Conservation (phyloP, 2,888 invertebrate genomes). For the Siphlonurus alternatus region DNA sequence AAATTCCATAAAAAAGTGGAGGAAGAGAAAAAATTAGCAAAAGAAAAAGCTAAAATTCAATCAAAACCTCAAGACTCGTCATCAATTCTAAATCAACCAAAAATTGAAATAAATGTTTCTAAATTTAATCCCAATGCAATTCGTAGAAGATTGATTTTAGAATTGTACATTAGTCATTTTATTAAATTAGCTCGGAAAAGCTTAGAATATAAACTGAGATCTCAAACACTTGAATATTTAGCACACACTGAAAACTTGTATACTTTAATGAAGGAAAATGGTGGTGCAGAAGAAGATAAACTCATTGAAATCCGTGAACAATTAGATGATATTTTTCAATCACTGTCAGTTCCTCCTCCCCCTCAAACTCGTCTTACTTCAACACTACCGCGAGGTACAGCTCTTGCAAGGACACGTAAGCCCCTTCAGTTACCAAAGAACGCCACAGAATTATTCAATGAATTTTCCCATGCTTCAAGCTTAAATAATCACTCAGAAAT, state of each 20-base stretch:
- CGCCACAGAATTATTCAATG: not conserved
- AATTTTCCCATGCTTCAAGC: not conserved
- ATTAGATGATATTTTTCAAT: not conserved
- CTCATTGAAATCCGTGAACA: not conserved
- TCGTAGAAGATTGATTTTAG: conserved; percentile 39
- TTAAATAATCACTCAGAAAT: not conserved
- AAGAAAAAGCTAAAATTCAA: not conserved
- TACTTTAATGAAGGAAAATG: conserved; percentile 39
- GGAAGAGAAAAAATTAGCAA: not conserved
- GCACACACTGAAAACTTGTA: conserved; percentile 51
- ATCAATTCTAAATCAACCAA: not conserved
- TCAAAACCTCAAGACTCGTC: not conserved
- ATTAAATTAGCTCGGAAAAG: conserved; percentile 50
- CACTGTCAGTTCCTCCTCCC: not conserved
- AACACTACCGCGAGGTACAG: not conserved
- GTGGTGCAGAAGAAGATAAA: conserved; percentile 31
- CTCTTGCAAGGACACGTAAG: not conserved
- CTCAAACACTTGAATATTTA: conserved; percentile 47
- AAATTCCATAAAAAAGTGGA: not conserved
- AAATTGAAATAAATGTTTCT: conserved; percentile 17
- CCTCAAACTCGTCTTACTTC: not conserved
- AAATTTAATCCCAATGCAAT: conserved; percentile 38
- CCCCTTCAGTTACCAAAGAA: not conserved
- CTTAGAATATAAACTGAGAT: conserved; percentile 38
- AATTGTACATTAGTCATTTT: conserved; percentile 54